phyloP scores from a whole-genome alignment of 2,888 invertebrate species.

The Gastrophysa polygoni region DNA sequence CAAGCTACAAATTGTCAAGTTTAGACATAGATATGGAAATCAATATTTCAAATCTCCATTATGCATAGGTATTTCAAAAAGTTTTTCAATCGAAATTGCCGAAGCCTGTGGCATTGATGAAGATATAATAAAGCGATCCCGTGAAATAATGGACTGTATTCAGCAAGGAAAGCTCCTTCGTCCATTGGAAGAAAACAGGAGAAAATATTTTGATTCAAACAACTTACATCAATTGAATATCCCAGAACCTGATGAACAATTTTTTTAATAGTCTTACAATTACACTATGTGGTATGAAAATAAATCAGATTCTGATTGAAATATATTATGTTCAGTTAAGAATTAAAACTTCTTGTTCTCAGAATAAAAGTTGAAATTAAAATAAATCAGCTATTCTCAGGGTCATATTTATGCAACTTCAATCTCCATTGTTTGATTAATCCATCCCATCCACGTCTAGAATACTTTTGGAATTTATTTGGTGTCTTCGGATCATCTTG shows the following conservation, averaged over 20 bases:
- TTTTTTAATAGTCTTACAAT: not conserved
- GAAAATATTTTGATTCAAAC: constrained; percentile 15
- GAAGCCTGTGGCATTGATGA: constrained; percentile 63
- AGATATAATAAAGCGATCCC: constrained; percentile 62
- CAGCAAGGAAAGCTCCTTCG: constrained; percentile 34
- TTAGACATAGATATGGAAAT: too few relatives aligned
- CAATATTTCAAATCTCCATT: not conserved
- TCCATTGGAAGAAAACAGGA: constrained; percentile 22
- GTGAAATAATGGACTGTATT: constrained; percentile 56
- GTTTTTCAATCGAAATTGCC: constrained; percentile 73
- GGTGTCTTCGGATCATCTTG: constrained; percentile 87
- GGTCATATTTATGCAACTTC: constrained; percentile 81
- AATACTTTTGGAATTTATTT: constrained; percentile 84
- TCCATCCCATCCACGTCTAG: constrained; percentile 91
- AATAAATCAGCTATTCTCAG: constrained; percentile 39
- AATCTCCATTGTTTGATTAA: constrained; percentile 87
- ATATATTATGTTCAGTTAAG: too few relatives aligned
- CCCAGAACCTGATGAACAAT: constrained; percentile 24
- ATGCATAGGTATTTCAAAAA: constrained; percentile 60
- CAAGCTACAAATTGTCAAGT: too few relatives aligned
- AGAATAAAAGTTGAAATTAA: too few relatives aligned
- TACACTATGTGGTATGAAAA: not conserved
- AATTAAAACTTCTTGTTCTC: too few relatives aligned
- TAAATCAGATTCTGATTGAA: not conserved
- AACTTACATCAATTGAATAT: constrained; percentile 26